Conservation (phyloP, 2,797 vertebrate species). For the Notoglanidium macrostoma region DNA sequence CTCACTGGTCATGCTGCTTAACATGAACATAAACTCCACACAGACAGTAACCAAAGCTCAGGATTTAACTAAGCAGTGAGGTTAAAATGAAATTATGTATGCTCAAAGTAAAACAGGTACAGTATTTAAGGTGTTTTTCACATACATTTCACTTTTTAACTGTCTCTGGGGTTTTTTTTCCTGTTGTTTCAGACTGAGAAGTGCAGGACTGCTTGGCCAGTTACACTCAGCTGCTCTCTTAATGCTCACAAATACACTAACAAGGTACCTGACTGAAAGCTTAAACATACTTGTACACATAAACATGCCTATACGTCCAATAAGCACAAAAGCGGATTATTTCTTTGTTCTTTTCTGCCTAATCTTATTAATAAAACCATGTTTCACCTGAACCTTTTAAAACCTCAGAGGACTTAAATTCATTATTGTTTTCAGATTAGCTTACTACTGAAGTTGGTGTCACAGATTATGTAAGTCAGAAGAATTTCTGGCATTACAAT, state of each 20-base stretch:
- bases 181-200: constrained; percentile 80
- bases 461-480: not conserved
- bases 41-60: not conserved
- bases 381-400: not conserved
- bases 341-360: not conserved
- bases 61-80: not conserved
- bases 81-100: not conserved
- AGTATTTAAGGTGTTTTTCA: not conserved
- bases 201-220: constrained; percentile 81
- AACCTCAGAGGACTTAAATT: not conserved
- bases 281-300: constrained; percentile 9
- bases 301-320: not conserved
- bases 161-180: not conserved
- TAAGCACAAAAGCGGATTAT: not conserved
- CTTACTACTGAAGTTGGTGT: not conserved
- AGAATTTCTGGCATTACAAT: not conserved
- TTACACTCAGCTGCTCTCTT: constrained; percentile 78
- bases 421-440: not conserved
- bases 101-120: too few species aligned
- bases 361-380: not conserved
- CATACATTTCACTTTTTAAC: not conserved
- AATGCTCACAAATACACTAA: constrained; percentile 85
- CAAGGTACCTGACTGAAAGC: constrained; percentile 73
- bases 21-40: not conserved
- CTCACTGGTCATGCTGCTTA: not conserved